Conservation (phyloP, 2,797 vertebrate genomes). For the Lithobates sylvaticus region DNA sequence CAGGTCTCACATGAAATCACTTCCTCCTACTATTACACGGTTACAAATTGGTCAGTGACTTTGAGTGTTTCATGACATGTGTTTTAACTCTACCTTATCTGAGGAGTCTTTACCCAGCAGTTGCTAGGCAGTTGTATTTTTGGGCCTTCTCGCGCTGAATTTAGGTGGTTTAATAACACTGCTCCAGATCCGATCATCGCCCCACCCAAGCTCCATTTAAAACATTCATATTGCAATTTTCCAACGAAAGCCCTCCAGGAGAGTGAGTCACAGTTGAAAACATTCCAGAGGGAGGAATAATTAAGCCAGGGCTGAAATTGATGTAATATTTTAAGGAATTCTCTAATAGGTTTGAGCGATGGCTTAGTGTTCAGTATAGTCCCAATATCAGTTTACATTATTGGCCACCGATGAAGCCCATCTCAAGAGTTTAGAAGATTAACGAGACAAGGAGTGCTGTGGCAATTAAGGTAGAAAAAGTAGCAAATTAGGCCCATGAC, state of each 20-base stretch:
- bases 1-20: constrained; percentile 50
- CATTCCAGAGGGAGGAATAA: constrained; percentile 81
- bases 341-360: constrained; percentile 76
- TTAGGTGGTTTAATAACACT: constrained; percentile 54
- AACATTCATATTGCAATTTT: constrained; percentile 72
- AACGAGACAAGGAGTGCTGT: background rate
- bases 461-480: background rate
- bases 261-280: constrained; percentile 79
- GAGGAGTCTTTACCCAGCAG: constrained; percentile 23
- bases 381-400: constrained; percentile 74
- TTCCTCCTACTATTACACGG: constrained; percentile 38
- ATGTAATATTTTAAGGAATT: constrained; percentile 80
- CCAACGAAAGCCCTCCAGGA: constrained; percentile 70
- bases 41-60: constrained; percentile 48
- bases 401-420: constrained; percentile 69
- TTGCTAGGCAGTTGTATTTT: constrained; percentile 40
- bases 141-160: constrained; percentile 19
- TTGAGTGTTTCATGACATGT: constrained; percentile 45
- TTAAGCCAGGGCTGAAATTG: constrained; percentile 76
- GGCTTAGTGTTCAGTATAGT: constrained; percentile 75
- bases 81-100: constrained; percentile 60
- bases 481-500: background rate
- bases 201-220: constrained; percentile 67
- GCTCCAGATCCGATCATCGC: constrained; percentile 39
- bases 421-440: constrained; percentile 70